Conservation (phyloP, 2,888 invertebrate species). For the Candidula unifasciata region DNA sequence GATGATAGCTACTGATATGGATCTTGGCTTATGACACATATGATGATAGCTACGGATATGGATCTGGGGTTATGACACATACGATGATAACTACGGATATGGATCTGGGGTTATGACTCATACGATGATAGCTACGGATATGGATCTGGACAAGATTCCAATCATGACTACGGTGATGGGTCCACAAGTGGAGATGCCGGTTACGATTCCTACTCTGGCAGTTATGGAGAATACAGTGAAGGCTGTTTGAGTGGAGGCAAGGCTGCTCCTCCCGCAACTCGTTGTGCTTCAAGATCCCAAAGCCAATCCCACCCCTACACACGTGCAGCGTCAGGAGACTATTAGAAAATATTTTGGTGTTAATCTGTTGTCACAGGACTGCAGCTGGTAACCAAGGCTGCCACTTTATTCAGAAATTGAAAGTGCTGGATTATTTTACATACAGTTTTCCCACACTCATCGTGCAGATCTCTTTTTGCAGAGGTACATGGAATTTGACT, state of each 20-base stretch:
- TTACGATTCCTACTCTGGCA: constrained; percentile 50
- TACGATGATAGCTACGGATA: too few species aligned
- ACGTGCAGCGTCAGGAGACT: not conserved
- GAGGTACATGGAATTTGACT: constrained; percentile 11
- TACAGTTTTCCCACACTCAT: not conserved
- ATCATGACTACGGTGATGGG: constrained; percentile 38
- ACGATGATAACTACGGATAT: too few species aligned
- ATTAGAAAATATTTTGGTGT: not conserved
- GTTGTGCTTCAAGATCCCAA: constrained; percentile 28
- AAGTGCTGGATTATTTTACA: constrained; percentile 7
- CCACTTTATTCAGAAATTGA: not conserved
- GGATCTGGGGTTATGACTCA: too few species aligned
- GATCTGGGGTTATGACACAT: too few species aligned
- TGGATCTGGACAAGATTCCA: constrained; percentile 27
- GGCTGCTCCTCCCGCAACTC: constrained; percentile 25
- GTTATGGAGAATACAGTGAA: constrained; percentile 35
- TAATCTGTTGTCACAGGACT: not conserved
- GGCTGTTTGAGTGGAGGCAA: constrained; percentile 30
- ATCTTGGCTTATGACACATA: constrained; percentile 50
- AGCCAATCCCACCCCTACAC: constrained; percentile 36
- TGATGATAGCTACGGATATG: constrained; percentile 57
- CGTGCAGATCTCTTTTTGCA: not conserved
- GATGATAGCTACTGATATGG: too few species aligned
- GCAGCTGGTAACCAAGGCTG: not conserved
- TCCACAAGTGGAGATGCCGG: constrained; percentile 57